Evolutionary conservation across 2,888 invertebrate genomes (phyloP).

Genomic region (Apodemia duryi): DNA sequence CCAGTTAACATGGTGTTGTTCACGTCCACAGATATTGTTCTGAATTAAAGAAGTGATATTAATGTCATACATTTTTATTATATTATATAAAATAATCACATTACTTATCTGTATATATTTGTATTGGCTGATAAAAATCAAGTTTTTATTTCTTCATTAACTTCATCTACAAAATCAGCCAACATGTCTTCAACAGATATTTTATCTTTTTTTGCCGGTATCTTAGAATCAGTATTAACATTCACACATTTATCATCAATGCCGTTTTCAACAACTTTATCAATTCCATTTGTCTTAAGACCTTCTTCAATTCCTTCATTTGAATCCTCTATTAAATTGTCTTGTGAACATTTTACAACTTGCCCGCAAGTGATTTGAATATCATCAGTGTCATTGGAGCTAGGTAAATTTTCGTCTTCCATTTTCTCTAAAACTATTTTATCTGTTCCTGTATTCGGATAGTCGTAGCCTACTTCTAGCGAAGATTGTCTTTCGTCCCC

Average conservation of each 20-base stretch:
- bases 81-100: background rate
- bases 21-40: no score
- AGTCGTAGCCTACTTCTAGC: conserved; percentile 55
- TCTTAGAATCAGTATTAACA: conserved; percentile 33
- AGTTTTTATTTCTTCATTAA: conserved; percentile 45
- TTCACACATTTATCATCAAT: conserved; percentile 29
- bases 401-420: conserved; percentile 61
- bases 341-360: conserved; percentile 46
- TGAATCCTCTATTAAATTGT: conserved; percentile 36
- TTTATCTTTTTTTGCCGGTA: conserved; percentile 31
- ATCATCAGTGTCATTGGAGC: conserved; percentile 64
- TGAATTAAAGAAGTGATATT: background rate
- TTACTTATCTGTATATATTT: background rate
- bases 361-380: conserved; percentile 67
- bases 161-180: conserved; percentile 71
- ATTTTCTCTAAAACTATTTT: conserved; percentile 49
- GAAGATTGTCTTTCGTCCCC: conserved; percentile 46
- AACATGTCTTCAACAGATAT: conserved; percentile 64
- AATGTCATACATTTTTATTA: conserved; percentile 1
- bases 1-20: no score
- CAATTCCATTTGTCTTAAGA: conserved; percentile 45
- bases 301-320: conserved; percentile 30
- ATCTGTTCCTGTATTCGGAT: conserved; percentile 40
- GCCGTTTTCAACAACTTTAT: conserved; percentile 35
- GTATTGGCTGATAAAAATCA: background rate